Conservation (phyloP, 2,888 invertebrate species). For the Scrobipalpa atriplicella region DNA sequence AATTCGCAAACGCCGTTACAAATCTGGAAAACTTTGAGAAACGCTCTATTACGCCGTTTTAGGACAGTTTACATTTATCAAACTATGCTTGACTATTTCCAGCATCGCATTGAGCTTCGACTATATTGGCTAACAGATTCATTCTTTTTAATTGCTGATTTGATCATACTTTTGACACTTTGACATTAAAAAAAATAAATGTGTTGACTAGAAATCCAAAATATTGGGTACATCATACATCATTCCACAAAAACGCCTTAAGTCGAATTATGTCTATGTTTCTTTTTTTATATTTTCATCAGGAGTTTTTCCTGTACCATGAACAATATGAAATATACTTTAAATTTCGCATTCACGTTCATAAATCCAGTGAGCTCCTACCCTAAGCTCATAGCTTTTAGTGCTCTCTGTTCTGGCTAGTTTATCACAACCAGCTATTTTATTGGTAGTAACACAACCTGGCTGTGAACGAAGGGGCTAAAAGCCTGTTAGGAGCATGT, state of each 20-base stretch:
- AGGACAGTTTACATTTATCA: constrained; percentile 7
- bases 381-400: constrained; percentile 12
- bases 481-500: background rate
- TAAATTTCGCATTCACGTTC: background rate
- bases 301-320: background rate
- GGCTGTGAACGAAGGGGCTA: background rate
- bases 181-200: too few species aligned
- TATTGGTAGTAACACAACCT: constrained; percentile 26
- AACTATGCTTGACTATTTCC: background rate
- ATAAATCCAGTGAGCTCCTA: background rate
- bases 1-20: too few species aligned
- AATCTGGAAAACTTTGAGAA: too few species aligned
- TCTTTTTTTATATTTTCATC: too few species aligned
- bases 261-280: too few species aligned
- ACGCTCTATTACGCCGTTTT: background rate
- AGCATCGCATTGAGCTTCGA: background rate
- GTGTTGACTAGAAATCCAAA: too few species aligned
- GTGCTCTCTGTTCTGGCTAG: constrained; percentile 26
- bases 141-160: background rate
- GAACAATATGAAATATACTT: background rate
- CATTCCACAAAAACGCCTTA: too few species aligned
- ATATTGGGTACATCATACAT: too few species aligned
- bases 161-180: background rate
- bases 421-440: constrained; percentile 26
- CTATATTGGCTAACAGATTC: background rate